A percentile compares a stretch with the other conserved stretches of the same genome.
These are phyloP conservation scores for Euwallacea fornicatus DNA, from an alignment of 1,140 invertebrate genomes.

Conservation along the genomic window DNA sequence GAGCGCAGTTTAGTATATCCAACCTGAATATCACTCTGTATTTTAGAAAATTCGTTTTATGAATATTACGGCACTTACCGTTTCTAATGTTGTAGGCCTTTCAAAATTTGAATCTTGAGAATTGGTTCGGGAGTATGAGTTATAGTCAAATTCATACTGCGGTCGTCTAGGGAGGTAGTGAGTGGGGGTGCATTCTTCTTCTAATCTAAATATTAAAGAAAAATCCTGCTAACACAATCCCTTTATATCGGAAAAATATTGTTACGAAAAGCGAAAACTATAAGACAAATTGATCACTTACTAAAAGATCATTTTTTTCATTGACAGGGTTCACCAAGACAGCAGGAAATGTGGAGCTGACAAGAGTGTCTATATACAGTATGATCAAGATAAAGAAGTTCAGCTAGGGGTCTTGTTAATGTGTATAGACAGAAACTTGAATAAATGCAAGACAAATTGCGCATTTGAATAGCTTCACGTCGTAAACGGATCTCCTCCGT, in stretches of 20 bases:
- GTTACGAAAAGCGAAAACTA: background rate
- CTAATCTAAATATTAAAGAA: constrained; percentile 53
- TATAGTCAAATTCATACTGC: constrained; percentile 56
- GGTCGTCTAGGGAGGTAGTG: constrained; percentile 52
- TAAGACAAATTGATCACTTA: too few relatives aligned
- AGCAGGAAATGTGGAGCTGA: too few relatives aligned
- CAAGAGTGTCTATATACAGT: too few relatives aligned
- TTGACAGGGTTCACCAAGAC: too few relatives aligned
- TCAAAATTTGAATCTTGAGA: constrained; percentile 63
- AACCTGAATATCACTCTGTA: constrained; percentile 10
- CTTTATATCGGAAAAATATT: background rate
- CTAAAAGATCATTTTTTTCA: too few relatives aligned
- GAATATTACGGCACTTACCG: constrained; percentile 18
- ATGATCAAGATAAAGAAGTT: too few relatives aligned
- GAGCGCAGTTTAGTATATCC: constrained; percentile 68
- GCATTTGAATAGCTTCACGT: too few relatives aligned
- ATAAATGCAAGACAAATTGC: too few relatives aligned
- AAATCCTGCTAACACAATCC: background rate
- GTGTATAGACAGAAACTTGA: too few relatives aligned
- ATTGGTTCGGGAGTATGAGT: constrained; percentile 58
- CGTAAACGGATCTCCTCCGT: too few relatives aligned
- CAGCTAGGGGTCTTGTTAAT: too few relatives aligned
- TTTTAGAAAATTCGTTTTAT: background rate
- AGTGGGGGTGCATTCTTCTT: constrained; percentile 63
- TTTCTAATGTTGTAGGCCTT: constrained; percentile 72